Conservation (phyloP, 2,113 vertebrate species). For the Globicephala melas region DNA sequence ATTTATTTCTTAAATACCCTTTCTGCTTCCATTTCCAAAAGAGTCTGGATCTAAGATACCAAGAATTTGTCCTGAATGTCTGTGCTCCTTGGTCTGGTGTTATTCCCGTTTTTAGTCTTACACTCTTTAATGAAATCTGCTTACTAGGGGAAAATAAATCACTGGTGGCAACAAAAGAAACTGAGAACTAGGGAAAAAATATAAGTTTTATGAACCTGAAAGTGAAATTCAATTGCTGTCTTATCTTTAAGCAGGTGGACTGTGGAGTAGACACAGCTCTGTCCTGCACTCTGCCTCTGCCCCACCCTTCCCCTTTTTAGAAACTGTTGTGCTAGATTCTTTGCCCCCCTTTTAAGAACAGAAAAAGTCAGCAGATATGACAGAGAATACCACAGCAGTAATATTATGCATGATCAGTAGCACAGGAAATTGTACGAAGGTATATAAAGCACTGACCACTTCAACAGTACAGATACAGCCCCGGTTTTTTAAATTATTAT, state of each 20-base stretch:
- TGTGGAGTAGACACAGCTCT: background rate
- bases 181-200: background rate
- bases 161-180: background rate
- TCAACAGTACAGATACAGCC: slow-evolving; percentile 42
- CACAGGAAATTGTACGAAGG: slow-evolving; percentile 11
- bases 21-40: background rate
- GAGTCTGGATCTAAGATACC: background rate
- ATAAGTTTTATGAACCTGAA: background rate
- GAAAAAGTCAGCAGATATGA: background rate
- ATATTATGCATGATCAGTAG: background rate
- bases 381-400: background rate
- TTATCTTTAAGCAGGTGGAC: background rate
- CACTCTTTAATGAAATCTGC: background rate
- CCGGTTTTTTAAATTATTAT: background rate
- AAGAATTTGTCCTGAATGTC: background rate
- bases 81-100: background rate
- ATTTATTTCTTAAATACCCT: background rate
- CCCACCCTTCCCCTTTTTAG: background rate
- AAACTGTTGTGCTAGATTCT: background rate
- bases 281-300: background rate
- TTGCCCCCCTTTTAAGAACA: background rate
- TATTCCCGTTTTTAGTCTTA: background rate
- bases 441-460: background rate
- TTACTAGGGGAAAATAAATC: background rate
- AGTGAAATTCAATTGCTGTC: background rate